Conservation (phyloP, 1,140 invertebrate species). For the Lepidostoma basale region DNA sequence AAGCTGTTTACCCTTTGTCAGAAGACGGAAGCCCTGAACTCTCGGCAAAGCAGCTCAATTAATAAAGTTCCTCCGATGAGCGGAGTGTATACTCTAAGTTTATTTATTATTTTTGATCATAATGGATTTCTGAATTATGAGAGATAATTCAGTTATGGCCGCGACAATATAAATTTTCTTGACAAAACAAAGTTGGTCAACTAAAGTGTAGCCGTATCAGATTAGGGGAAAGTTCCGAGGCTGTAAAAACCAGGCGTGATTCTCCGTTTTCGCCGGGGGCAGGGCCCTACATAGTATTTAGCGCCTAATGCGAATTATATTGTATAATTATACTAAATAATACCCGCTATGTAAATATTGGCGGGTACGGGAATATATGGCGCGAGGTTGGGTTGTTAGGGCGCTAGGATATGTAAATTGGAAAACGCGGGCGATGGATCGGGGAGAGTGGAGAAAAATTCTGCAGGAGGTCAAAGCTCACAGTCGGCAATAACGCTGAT, state of each 20-base stretch:
- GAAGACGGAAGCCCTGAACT: neutral
- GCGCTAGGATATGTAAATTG: no score
- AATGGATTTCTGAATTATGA: constrained; percentile 9
- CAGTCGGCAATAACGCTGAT: no score
- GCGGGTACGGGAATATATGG: no score
- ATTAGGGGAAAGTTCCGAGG: neutral
- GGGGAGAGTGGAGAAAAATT: no score
- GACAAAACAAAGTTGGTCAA: constrained; percentile 14
- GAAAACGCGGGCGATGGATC: no score
- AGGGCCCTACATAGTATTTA: no score
- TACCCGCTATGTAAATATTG: no score
- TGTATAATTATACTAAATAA: no score
- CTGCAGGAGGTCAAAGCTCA: no score
- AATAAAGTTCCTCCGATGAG: neutral
- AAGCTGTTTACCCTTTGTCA: neutral
- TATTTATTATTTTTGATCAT: constrained; percentile 8
- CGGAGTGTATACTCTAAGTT: neutral
- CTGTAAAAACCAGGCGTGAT: neutral
- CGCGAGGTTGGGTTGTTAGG: no score
- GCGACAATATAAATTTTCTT: neutral
- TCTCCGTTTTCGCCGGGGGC: no score
- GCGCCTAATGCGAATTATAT: no score
- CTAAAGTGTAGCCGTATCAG: constrained; percentile 14
- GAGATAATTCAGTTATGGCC: neutral
- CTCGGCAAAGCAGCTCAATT: neutral